phyloP scores from a whole-genome alignment of 2,888 invertebrate species.

The Athetis lepigone region DNA sequence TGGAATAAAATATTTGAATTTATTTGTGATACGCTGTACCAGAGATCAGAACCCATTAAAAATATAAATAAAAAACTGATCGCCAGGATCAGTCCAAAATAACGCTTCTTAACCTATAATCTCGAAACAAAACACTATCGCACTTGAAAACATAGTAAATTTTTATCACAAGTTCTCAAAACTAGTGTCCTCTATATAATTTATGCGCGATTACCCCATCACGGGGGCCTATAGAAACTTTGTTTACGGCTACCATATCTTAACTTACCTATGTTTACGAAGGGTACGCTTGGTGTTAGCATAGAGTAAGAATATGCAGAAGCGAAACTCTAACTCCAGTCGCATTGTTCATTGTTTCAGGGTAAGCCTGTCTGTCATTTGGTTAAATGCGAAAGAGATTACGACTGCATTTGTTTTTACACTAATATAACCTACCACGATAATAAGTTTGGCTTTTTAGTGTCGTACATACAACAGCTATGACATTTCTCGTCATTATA shows the following conservation, averaged over 20 bases:
- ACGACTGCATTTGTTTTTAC: too few relatives aligned
- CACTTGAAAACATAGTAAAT: constrained; percentile 30
- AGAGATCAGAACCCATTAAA: too few relatives aligned
- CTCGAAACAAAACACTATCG: not conserved
- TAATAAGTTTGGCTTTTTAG: too few relatives aligned
- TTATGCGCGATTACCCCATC: constrained; percentile 59
- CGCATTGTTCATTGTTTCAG: too few relatives aligned
- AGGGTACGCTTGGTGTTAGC: constrained; percentile 55
- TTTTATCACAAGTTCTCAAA: constrained; percentile 39
- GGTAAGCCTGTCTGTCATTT: too few relatives aligned
- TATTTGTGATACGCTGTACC: too few relatives aligned
- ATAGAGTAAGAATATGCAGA: constrained; percentile 25
- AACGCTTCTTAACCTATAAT: not conserved
- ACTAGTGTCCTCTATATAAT: constrained; percentile 39
- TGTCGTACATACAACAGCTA: too few relatives aligned
- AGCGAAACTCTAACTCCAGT: not conserved
- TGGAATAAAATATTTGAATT: too few relatives aligned
- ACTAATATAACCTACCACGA: too few relatives aligned
- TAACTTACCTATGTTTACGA: constrained; percentile 61
- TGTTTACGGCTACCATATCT: constrained; percentile 59
- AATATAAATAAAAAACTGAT: too few relatives aligned
- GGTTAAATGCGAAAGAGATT: too few relatives aligned
- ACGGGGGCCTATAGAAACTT: constrained; percentile 56
- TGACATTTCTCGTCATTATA: too few relatives aligned
- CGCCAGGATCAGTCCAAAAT: not conserved